Conservation (phyloP, 2,113 vertebrate species). For the Hemiscyllium ocellatum region DNA sequence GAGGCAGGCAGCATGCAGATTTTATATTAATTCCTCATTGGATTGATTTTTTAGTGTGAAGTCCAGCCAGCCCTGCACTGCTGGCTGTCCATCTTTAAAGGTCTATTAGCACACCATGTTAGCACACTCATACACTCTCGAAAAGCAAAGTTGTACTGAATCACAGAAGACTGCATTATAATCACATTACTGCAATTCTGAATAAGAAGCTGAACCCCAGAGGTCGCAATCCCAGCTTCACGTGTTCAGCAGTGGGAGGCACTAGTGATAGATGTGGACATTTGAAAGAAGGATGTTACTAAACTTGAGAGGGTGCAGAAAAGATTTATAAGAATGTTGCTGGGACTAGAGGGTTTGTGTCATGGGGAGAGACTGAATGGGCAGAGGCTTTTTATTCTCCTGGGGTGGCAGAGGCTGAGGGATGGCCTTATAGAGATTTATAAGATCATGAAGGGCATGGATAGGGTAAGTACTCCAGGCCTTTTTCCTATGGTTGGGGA, state of each 20-base stretch:
- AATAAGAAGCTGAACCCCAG: not conserved
- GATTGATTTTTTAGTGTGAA: not conserved
- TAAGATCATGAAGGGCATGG: too few species aligned
- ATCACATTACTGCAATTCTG: not conserved
- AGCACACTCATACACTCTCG: not conserved
- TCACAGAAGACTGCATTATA: not conserved
- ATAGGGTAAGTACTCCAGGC: too few species aligned
- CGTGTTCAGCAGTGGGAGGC: not conserved
- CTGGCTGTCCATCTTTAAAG: not conserved
- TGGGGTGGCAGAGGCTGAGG: too few species aligned
- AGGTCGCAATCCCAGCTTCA: not conserved
- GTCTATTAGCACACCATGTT: not conserved
- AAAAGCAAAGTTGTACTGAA: not conserved
- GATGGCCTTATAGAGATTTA: too few species aligned
- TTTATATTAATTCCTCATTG: not conserved
- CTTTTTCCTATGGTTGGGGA: too few species aligned
- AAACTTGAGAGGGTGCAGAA: too few species aligned
- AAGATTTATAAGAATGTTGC: too few species aligned
- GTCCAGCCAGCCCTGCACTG: not conserved
- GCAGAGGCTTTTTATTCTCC: too few species aligned
- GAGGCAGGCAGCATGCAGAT: not conserved
- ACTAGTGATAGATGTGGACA: not conserved
- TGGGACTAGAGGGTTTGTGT: too few species aligned
- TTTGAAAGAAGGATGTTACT: not conserved
- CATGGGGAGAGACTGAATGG: too few species aligned